A percentile compares a stretch with the other conserved stretches of the same genome.
Evolutionary conservation across 2,113 vertebrate genomes (phyloP).

Genomic region (Menura novaehollandiae): DNA sequence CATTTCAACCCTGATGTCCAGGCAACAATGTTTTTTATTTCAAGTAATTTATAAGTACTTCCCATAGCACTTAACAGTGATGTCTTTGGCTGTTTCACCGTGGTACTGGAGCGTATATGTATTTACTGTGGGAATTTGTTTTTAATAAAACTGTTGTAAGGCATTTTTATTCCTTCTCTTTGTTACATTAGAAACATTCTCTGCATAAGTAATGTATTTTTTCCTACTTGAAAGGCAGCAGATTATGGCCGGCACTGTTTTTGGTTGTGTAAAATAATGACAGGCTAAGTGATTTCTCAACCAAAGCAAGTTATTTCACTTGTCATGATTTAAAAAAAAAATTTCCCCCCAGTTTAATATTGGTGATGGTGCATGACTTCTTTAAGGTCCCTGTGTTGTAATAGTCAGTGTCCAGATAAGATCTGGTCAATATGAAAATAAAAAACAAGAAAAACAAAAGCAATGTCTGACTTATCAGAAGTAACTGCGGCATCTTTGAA

Average conservation of each 20-base stretch:
- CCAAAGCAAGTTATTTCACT: conserved; percentile 47
- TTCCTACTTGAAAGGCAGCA: conserved; percentile 70
- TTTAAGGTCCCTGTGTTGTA: not conserved
- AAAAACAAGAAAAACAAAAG: not conserved
- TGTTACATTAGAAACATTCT: conserved; percentile 79
- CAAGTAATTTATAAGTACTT: conserved; percentile 86
- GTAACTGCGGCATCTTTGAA: not conserved
- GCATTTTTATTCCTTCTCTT: conserved; percentile 82
- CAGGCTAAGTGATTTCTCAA: conserved; percentile 44
- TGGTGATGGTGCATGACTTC: not conserved
- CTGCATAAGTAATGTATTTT: conserved; percentile 81
- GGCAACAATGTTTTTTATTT: conserved; percentile 92
- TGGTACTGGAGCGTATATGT: conserved; percentile 77
- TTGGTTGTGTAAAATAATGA: conserved; percentile 41
- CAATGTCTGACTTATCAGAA: not conserved
- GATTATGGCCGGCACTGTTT: conserved; percentile 68
- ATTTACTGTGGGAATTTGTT: conserved; percentile 88
- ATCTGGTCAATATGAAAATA: not conserved
- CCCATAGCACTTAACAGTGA: conserved; percentile 80
- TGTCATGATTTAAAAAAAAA: not conserved
- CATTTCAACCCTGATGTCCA: conserved; percentile 92
- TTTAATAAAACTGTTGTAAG: conserved; percentile 84
- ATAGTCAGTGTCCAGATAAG: not conserved
- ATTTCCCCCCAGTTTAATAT: not conserved
- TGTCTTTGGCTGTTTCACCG: conserved; percentile 75